Conservation (phyloP, 2,113 vertebrate species). For the Cairina moschata region DNA sequence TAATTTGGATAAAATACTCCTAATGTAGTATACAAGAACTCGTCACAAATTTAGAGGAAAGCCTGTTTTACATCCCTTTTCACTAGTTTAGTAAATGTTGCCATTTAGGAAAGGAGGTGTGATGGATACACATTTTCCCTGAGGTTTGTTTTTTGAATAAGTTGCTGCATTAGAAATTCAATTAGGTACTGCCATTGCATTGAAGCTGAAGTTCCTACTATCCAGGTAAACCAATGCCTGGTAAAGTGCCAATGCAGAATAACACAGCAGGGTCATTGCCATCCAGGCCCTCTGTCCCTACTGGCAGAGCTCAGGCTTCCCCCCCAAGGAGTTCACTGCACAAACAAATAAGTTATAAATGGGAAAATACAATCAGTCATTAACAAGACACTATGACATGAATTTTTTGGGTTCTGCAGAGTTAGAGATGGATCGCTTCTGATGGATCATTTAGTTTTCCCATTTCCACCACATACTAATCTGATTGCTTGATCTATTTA, state of each 20-base stretch:
- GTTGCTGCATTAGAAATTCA: background rate
- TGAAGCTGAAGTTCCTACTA: background rate
- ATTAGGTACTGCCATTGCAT: background rate
- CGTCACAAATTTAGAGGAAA: background rate
- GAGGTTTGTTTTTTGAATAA: background rate
- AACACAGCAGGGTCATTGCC: background rate
- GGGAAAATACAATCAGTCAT: background rate
- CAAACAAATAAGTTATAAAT: background rate
- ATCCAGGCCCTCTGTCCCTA: background rate
- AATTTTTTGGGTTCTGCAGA: background rate
- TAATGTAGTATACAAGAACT: background rate
- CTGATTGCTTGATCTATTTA: background rate
- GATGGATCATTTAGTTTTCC: background rate
- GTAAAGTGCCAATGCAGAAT: background rate
- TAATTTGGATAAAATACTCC: background rate
- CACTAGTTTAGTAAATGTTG: background rate
- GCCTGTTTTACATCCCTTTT: background rate
- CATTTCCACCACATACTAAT: background rate
- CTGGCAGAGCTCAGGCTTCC: background rate
- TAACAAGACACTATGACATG: accelerated
- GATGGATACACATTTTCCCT: background rate
- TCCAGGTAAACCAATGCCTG: background rate
- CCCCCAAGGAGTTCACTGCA: background rate
- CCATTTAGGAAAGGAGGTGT: background rate
- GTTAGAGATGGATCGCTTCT: background rate